phyloP scores from a whole-genome alignment of 1,140 invertebrate genomes.

The Agrilus planipennis region DNA sequence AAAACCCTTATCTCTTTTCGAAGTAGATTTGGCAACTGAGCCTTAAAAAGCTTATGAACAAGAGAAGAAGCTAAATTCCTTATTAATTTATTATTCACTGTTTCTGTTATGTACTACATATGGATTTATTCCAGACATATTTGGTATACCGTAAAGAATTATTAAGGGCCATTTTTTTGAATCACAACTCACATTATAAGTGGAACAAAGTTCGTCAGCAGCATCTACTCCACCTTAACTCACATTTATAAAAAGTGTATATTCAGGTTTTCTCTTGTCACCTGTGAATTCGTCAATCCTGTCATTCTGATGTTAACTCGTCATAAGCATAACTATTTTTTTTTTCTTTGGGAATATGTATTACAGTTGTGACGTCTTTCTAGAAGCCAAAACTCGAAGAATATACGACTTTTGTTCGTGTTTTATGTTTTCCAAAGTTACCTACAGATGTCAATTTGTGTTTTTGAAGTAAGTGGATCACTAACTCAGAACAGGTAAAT shows the following conservation, averaged over 20 bases:
- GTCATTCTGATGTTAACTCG: conserved; percentile 22
- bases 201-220: neutral
- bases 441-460: conserved; percentile 21
- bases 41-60: too few species aligned
- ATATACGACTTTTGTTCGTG: too few species aligned
- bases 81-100: too few species aligned
- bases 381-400: conserved; percentile 24
- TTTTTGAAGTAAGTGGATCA: conserved; percentile 13
- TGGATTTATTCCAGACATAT: neutral
- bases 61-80: too few species aligned
- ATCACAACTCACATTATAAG: neutral
- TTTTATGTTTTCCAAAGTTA: conserved; percentile 25
- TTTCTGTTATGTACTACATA: neutral
- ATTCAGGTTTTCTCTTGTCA: neutral
- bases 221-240: neutral
- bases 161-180: neutral
- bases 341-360: conserved; percentile 20
- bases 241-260: neutral
- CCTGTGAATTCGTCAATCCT: conserved; percentile 9
- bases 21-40: too few species aligned
- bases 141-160: neutral
- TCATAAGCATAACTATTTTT: conserved; percentile 22
- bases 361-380: conserved; percentile 14
- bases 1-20: too few species aligned
- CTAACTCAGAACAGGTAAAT: conserved; percentile 22